phyloP scores from a whole-genome alignment of 2,113 vertebrate genomes.

The Archilochus colubris region DNA sequence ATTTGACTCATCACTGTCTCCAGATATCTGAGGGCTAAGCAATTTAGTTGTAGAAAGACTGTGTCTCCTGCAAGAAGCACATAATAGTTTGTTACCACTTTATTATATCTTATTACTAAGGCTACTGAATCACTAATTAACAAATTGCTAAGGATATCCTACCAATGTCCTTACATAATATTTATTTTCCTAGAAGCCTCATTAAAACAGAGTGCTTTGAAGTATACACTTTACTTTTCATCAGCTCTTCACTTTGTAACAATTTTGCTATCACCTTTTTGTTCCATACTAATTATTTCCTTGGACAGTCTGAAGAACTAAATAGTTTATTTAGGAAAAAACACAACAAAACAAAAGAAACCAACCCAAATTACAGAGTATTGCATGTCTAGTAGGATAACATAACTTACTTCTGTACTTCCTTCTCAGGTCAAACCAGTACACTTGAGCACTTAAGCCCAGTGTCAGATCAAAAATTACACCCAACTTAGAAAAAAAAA shows the following conservation, averaged over 20 bases:
- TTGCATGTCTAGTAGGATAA: not conserved
- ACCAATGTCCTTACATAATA: not conserved
- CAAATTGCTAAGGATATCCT: not conserved
- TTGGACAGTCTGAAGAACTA: not conserved
- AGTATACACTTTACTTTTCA: not conserved
- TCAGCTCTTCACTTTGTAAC: not conserved
- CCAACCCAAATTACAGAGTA: not conserved
- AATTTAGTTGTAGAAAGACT: constrained; percentile 92
- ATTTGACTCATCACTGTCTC: constrained; percentile 78
- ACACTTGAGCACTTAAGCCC: not conserved
- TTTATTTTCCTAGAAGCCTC: not conserved
- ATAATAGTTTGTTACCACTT: not conserved
- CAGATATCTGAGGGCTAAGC: constrained; percentile 85
- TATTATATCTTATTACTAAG: not conserved
- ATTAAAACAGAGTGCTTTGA: not conserved
- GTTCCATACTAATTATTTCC: not conserved
- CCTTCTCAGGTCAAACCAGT: not conserved
- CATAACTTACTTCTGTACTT: not conserved
- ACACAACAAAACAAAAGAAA: accelerated
- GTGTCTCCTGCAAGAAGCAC: constrained; percentile 80
- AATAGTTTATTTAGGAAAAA: not conserved
- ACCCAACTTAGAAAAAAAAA: not conserved
- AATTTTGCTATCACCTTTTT: not conserved
- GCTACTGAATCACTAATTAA: not conserved
- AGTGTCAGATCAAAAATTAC: not conserved